These are phyloP conservation scores for Myiotriccus ornatus DNA, from an alignment of 2,797 vertebrate species.

Conservation along the genomic window DNA sequence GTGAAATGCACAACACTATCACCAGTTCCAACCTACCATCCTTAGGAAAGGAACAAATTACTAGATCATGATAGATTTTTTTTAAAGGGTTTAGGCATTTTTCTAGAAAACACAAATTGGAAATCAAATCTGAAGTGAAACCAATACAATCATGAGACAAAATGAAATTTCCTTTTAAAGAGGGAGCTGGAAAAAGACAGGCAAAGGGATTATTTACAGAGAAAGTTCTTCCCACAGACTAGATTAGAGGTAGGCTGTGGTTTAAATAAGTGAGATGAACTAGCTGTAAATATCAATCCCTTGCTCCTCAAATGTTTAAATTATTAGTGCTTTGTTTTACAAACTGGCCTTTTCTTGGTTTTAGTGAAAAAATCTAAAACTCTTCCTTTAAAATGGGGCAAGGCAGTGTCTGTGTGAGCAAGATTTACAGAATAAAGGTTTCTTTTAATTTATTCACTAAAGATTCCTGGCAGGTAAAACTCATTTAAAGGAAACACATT, in stretches of 20 bases:
- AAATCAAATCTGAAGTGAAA: background rate
- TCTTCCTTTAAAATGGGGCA: background rate
- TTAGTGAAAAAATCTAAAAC: fast-evolving
- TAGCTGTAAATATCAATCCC: background rate
- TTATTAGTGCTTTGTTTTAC: background rate
- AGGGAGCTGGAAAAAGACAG: background rate
- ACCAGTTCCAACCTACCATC: background rate
- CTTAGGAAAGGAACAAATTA: background rate
- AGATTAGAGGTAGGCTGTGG: background rate
- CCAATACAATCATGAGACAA: background rate
- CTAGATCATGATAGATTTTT: background rate
- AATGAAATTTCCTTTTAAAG: background rate
- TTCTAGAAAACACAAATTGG: background rate
- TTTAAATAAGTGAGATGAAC: background rate
- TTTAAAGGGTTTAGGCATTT: background rate
- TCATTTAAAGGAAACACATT: slow-evolving; percentile 28
- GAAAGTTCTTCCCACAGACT: background rate
- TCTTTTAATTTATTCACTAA: slow-evolving; percentile 34
- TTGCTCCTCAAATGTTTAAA: background rate
- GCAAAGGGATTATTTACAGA: background rate
- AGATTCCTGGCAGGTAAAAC: slow-evolving; percentile 49
- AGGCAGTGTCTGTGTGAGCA: background rate
- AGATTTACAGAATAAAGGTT: slow-evolving; percentile 3
- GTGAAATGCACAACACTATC: background rate
- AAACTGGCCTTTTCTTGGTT: background rate